Evolutionary conservation across 2,113 vertebrate genomes (phyloP), one percentile per base, ranked within the genome.

Genomic region (Sapayoa aenigma): DNA sequence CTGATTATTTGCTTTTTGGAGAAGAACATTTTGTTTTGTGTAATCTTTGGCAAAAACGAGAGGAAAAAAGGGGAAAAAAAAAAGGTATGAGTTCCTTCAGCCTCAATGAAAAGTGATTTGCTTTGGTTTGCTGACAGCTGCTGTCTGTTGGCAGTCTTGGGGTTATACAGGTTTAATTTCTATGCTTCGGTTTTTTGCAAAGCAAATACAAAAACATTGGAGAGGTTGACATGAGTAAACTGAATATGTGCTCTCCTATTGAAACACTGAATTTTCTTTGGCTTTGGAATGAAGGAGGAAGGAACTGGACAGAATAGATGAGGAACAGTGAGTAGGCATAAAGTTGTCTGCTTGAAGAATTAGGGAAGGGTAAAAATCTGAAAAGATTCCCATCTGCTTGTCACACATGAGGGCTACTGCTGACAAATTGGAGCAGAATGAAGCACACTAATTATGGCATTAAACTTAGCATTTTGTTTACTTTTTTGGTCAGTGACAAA

Each of bases 111-210:
- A 62, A 85, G 39, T 31, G 46, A 52, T 47, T 88, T 21, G 44
- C 19, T 79, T 92, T 52, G 65, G 53, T 85, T 91, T 77, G 74
- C 50, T 80, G 75, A 82, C 72, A 94, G 84, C 75, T 85, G 90
- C 63, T 95, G 74, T 67, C 85, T 80, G 50, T 67, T 90, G 71
- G 56, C 63, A 67, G 81, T 42, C 24, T 2, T 73, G 20, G 39
- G 19, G 30, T 89, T 87, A 63, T 42, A 62, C 21, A 66, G 41
- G 81, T 94, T 92, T 91, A 33, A 62, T 68, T 87, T 79, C 66
- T 72, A 37, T 69, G 33, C n/a, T 50, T 80, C 30, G 21, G 9
- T 59, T 68, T 90, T 73, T 88, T 89, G 23, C 37, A 77, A 85
- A 81, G 33, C 12, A 91, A 65, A 80, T 77, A 53, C 31, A 89